phyloP scores from a whole-genome alignment of 1,140 invertebrate species.

The Leguminivora glycinivorella region DNA sequence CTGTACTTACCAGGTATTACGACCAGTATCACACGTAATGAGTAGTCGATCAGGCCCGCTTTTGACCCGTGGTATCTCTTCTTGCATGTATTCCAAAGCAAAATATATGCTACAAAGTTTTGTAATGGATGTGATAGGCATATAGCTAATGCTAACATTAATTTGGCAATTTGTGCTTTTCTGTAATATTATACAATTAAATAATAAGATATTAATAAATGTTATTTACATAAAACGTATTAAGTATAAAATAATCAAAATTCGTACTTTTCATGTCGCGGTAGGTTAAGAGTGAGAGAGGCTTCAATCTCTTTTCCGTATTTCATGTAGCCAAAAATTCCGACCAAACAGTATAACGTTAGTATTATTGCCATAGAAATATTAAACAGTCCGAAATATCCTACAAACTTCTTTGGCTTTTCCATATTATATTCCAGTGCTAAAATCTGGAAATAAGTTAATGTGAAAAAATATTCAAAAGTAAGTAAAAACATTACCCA shows the following conservation, averaged over 20 bases:
- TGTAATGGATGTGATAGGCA: constrained; percentile 93
- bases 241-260: constrained; percentile 30
- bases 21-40: constrained; percentile 75
- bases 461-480: background rate
- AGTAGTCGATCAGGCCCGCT: constrained; percentile 81
- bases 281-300: constrained; percentile 85
- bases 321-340: constrained; percentile 87
- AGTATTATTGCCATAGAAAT: constrained; percentile 85
- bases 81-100: constrained; percentile 84
- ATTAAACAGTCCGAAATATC: constrained; percentile 85
- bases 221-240: constrained; percentile 5
- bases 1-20: constrained; percentile 86
- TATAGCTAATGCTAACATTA: constrained; percentile 89
- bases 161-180: constrained; percentile 85
- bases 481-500: constrained; percentile 27
- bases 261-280: constrained; percentile 78
- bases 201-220: background rate
- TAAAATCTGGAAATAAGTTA: constrained; percentile 79
- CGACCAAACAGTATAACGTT: constrained; percentile 83
- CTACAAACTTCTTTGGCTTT: constrained; percentile 83
- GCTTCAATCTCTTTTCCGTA: constrained; percentile 82
- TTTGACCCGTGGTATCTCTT: constrained; percentile 60
- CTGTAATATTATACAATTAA: constrained; percentile 73
- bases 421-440: constrained; percentile 90
- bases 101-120: constrained; percentile 91